Conservation (phyloP, 2,888 invertebrate species). For the Polydrusus tereticollis region DNA sequence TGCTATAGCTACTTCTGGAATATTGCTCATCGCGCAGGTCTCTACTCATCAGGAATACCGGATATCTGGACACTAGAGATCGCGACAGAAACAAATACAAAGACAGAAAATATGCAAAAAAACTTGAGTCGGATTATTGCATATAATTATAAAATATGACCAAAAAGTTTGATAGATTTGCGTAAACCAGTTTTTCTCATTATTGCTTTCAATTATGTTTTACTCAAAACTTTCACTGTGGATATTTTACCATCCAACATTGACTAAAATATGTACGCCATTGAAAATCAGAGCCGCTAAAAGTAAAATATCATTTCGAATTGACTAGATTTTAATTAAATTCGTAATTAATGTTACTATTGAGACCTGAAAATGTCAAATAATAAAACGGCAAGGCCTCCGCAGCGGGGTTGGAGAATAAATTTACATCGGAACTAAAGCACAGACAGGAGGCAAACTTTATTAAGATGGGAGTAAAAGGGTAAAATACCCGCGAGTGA, state of each 20-base stretch:
- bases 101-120: too few relatives aligned
- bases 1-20: too few relatives aligned
- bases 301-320: constrained; percentile 47
- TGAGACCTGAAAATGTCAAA: constrained; percentile 51
- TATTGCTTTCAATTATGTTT: too few relatives aligned
- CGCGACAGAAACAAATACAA: too few relatives aligned
- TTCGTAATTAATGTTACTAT: constrained; percentile 58
- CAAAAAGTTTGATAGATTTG: too few relatives aligned
- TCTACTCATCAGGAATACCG: too few relatives aligned
- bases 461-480: constrained; percentile 22
- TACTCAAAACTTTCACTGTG: too few relatives aligned
- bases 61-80: too few relatives aligned
- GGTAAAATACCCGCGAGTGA: constrained; percentile 11
- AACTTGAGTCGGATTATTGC: too few relatives aligned
- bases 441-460: constrained; percentile 15
- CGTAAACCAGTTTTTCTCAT: too few relatives aligned
- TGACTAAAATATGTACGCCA: neutral
- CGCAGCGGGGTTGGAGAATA: constrained; percentile 33
- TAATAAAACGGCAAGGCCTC: constrained; percentile 41
- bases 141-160: too few relatives aligned
- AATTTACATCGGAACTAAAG: constrained; percentile 36
- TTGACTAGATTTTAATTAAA: constrained; percentile 59
- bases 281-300: constrained; percentile 8
- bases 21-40: too few relatives aligned
- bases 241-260: neutral